Percentiles rank a stretch among this genome's conserved stretches.
phyloP scores from a whole-genome alignment of 2,888 invertebrate species.

The Phalangium opilio region DNA sequence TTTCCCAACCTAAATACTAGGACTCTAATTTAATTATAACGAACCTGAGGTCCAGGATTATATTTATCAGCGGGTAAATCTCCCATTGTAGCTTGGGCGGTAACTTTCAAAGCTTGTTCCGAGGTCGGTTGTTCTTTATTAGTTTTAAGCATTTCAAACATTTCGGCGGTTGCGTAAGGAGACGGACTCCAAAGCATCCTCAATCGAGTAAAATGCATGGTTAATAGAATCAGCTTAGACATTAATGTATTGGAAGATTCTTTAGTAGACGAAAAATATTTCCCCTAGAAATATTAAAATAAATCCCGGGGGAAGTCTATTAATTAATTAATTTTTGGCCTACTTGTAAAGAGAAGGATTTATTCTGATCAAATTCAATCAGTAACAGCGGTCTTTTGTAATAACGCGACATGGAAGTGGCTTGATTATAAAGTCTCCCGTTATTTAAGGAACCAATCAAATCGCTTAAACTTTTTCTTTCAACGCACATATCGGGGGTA shows the following conservation, averaged over 20 bases:
- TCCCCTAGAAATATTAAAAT: slow-evolving; percentile 41
- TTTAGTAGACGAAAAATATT: slow-evolving; percentile 55
- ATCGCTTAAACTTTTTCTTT: slow-evolving; percentile 90
- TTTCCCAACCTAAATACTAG: slow-evolving; percentile 13
- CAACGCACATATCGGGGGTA: slow-evolving; percentile 89
- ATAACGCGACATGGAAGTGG: slow-evolving; percentile 78
- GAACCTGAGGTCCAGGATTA: slow-evolving; percentile 49
- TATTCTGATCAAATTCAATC: slow-evolving; percentile 91
- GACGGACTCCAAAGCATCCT: slow-evolving; percentile 92
- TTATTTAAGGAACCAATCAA: slow-evolving; percentile 86
- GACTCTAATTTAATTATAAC: too few species aligned
- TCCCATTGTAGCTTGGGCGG: slow-evolving; percentile 41
- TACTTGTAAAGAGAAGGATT: slow-evolving; percentile 75
- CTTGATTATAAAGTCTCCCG: slow-evolving; percentile 88
- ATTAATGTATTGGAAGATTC: slow-evolving; percentile 63
- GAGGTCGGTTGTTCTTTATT: slow-evolving; percentile 58
- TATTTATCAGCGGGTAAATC: slow-evolving; percentile 41
- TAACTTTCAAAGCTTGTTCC: slow-evolving; percentile 52
- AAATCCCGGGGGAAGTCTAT: background rate
- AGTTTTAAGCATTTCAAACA: slow-evolving; percentile 78
- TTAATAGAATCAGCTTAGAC: slow-evolving; percentile 76
- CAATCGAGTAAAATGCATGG: slow-evolving; percentile 82
- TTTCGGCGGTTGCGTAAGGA: slow-evolving; percentile 86
- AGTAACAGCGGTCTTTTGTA: slow-evolving; percentile 75
- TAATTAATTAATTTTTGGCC: slow-evolving; percentile 7